Conservation (phyloP, 1,140 invertebrate species). For the Leptestheria dahalacensis region DNA sequence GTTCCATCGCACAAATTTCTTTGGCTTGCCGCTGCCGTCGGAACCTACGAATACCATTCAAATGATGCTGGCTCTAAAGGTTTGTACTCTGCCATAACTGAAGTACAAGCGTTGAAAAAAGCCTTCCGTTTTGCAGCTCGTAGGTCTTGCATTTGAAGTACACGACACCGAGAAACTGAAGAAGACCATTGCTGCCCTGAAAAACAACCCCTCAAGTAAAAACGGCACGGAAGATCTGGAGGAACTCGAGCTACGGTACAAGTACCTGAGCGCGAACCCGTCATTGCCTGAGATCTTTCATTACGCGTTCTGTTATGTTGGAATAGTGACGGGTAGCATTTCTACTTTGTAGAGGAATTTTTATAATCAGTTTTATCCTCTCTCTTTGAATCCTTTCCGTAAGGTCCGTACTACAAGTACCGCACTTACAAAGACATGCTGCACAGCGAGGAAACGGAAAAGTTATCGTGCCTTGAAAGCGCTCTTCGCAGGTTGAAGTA, state of each 20-base stretch:
- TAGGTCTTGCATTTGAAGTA: slow-evolving; percentile 76
- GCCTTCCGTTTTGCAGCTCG: slow-evolving; percentile 35
- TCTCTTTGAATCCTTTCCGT: no score
- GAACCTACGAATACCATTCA: slow-evolving; percentile 77
- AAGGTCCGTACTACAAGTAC: slow-evolving; percentile 81
- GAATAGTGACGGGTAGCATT: slow-evolving; percentile 64
- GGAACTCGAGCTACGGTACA: slow-evolving; percentile 20
- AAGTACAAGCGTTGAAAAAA: no score
- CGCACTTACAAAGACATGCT: slow-evolving; percentile 70
- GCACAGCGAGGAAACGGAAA: slow-evolving; percentile 43
- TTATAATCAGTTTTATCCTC: no score
- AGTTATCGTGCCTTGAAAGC: slow-evolving; percentile 41
- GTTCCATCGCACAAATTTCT: slow-evolving; percentile 56
- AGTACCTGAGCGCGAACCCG: slow-evolving; percentile 37
- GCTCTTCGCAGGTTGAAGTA: slow-evolving; percentile 48
- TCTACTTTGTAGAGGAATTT: no score
- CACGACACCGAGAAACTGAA: slow-evolving; percentile 41
- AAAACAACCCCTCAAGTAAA: slow-evolving; percentile 25
- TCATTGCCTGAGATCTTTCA: slow-evolving; percentile 53
- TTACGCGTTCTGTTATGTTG: slow-evolving; percentile 73
- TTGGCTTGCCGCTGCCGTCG: slow-evolving; percentile 56
- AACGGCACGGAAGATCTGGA: slow-evolving; percentile 23
- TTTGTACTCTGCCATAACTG: no score
- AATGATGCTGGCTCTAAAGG: slow-evolving; percentile 76
- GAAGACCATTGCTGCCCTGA: slow-evolving; percentile 21